Conservation (phyloP, 2,888 invertebrate genomes). For the Drosophila fungiperda region DNA sequence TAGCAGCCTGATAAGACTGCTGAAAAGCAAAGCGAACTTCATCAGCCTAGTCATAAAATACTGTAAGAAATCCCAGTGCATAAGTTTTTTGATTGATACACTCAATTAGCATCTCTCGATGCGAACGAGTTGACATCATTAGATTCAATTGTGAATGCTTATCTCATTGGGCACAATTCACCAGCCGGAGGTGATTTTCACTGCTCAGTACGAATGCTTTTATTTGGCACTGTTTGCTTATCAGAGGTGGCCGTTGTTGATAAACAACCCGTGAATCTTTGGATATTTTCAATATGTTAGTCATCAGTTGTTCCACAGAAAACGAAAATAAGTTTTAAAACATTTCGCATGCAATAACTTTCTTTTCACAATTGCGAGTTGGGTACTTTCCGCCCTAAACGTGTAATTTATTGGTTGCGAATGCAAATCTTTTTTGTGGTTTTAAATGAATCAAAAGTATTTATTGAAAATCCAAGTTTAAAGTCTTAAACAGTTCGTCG, state of each 20-base stretch:
- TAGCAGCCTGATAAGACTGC: conserved; percentile 10
- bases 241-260: conserved; percentile 33
- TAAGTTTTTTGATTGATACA: conserved; percentile 35
- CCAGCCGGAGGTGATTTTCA: conserved; percentile 24
- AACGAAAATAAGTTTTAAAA: conserved; percentile 3
- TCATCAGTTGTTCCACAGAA: conserved; percentile 39
- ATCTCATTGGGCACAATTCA: conserved; percentile 36
- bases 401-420: conserved; percentile 14
- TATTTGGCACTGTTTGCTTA: conserved; percentile 60
- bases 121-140: conserved; percentile 67
- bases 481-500: conserved; percentile 12
- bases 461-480: neutral
- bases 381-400: conserved; percentile 21
- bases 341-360: conserved; percentile 28
- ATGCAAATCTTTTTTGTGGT: conserved; percentile 6
- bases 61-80: neutral
- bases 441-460: neutral
- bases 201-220: conserved; percentile 4
- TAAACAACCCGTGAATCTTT: conserved; percentile 52
- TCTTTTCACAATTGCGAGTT: conserved; percentile 30
- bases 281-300: conserved; percentile 55
- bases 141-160: conserved; percentile 35
- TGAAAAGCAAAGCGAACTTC: conserved; percentile 7
- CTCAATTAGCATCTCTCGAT: conserved; percentile 48
- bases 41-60: conserved; percentile 2